A percentile compares a stretch with the other conserved stretches of the same genome.
These are phyloP conservation scores for Phoenicopterus ruber DNA, from an alignment of 2,113 vertebrate species.

Conservation along the genomic window DNA sequence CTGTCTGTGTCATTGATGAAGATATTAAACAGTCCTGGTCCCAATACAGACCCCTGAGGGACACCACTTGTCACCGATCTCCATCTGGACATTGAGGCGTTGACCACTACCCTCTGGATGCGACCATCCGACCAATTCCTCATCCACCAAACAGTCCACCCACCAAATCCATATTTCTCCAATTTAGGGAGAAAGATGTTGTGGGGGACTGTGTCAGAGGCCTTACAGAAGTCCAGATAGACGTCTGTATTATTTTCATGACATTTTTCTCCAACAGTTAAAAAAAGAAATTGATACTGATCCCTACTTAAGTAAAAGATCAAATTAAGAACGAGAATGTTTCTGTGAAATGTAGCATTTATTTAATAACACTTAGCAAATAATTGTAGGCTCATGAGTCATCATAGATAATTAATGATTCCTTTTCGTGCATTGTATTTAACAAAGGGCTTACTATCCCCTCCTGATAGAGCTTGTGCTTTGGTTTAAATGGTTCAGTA, in stretches of 20 bases:
- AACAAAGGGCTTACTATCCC: background rate
- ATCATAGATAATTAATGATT: background rate
- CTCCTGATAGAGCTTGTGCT: background rate
- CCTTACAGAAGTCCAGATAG: too few species aligned
- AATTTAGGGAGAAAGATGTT: too few species aligned
- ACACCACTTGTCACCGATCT: too few species aligned
- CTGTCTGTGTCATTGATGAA: too few species aligned
- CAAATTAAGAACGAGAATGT: background rate
- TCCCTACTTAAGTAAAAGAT: background rate
- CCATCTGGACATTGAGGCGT: too few species aligned
- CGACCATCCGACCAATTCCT: too few species aligned
- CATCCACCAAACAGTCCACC: too few species aligned
- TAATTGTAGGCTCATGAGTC: background rate
- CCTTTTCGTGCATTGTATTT: background rate
- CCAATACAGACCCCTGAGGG: too few species aligned
- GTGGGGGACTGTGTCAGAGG: too few species aligned
- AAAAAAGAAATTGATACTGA: background rate
- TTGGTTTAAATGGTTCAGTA: background rate
- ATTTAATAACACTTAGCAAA: slow-evolving; percentile 10
- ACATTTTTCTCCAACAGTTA: background rate
- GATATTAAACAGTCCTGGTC: too few species aligned
- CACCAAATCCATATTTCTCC: too few species aligned
- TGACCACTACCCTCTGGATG: too few species aligned
- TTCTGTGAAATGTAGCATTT: background rate
- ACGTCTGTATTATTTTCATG: background rate